These are phyloP conservation scores for Cephus sareptanus DNA, from an alignment of 2,888 invertebrate genomes.

Conservation along the genomic window DNA sequence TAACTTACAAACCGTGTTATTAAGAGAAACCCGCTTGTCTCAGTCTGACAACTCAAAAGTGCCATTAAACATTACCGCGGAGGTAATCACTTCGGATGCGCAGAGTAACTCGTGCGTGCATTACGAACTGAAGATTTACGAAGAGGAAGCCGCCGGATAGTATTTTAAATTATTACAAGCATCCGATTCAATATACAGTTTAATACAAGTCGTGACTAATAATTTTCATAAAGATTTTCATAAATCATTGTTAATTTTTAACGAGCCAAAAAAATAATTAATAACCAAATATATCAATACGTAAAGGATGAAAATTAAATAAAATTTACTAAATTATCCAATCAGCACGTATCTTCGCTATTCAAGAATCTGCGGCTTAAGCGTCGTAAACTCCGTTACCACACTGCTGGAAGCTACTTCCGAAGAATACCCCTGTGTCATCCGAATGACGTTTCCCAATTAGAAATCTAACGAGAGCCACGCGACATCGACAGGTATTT, in stretches of 20 bases:
- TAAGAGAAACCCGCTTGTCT: not conserved
- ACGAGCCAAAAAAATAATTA: not conserved
- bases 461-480: not conserved
- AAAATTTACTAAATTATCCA: not conserved
- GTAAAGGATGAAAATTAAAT: not conserved
- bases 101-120: not conserved
- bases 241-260: not conserved
- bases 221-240: not conserved
- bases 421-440: not conserved
- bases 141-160: not conserved
- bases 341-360: not conserved
- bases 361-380: not conserved
- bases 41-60: not conserved
- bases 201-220: not conserved
- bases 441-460: not conserved
- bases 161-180: not conserved
- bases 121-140: not conserved
- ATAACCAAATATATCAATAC: not conserved
- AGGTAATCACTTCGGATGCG: not conserved
- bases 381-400: not conserved
- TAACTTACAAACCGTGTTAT: conserved; percentile 1
- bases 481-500: not conserved
- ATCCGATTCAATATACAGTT: not conserved
- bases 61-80: not conserved
- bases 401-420: not conserved